A percentile compares a stretch with the other conserved stretches of the same genome.
phyloP scores from a whole-genome alignment of 1,140 invertebrate species.

The Aplysia californica region DNA sequence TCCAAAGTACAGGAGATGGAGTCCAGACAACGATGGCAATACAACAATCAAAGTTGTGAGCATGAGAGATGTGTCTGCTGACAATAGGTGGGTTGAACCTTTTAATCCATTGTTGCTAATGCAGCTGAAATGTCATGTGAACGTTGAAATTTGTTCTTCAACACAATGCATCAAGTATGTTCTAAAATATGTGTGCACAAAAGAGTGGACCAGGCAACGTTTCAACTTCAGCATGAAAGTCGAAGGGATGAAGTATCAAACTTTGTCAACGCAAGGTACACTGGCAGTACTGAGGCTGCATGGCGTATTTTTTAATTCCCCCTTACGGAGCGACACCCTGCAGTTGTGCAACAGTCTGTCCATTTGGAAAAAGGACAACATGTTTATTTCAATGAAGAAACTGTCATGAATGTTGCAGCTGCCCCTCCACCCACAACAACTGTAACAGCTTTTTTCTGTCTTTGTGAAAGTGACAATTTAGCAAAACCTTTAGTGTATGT shows the following conservation, averaged over 20 bases:
- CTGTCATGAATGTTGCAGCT: background rate
- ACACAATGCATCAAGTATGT: constrained; percentile 39
- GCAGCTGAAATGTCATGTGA: constrained; percentile 35
- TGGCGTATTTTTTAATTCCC: constrained; percentile 49
- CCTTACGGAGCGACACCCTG: constrained; percentile 65
- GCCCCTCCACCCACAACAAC: background rate
- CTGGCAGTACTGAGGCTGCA: constrained; percentile 50
- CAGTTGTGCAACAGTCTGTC: constrained; percentile 9
- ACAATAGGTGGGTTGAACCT: constrained; percentile 42
- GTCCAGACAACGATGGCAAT: constrained; percentile 17
- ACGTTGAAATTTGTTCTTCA: constrained; percentile 39
- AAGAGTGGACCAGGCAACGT: constrained; percentile 25
- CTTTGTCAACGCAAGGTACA: constrained; percentile 38
- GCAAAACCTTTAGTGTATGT: background rate
- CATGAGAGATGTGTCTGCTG: constrained; percentile 15
- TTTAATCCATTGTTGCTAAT: constrained; percentile 34
- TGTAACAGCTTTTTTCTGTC: background rate
- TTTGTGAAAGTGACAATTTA: background rate
- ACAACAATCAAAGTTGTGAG: background rate
- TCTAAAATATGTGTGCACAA: constrained; percentile 37
- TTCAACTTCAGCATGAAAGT: constrained; percentile 27
- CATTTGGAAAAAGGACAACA: background rate
- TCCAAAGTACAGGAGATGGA: constrained; percentile 62
- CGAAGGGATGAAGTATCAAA: constrained; percentile 23
- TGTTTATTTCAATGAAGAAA: background rate